Base-by-base conservation (phyloP, 1,140 invertebrate species). In the Drosophila funebris region DNA sequence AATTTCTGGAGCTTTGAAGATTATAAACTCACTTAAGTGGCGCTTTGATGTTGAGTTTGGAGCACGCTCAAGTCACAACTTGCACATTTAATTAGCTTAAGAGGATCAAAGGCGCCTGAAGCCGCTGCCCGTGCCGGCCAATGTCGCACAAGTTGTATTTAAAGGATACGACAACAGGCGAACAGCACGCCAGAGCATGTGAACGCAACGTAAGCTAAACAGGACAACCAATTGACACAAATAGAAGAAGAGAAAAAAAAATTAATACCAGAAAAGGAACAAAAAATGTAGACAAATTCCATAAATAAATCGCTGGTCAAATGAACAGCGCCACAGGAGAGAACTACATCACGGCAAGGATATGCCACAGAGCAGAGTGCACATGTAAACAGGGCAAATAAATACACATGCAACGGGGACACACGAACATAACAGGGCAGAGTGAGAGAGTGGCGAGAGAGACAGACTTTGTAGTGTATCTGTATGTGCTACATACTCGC, bases 1-100 rank as follows among this genome's bases (percentile, higher is more conserved):
- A 89, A 90, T 90, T 85, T 85, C 89, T 90, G 75, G 82, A 90
- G 89, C 89, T 90, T 90, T 90, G 89, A 90, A 90, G 89, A 90
- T 90, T 89, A 74, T 60, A 73, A 90, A 73, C 75, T 74, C 89
- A 80, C 76, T 89, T 82, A 82, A 74, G 76, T 71, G 69, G 73
- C 71, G 81, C 88, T 90, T 90, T 90, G 89, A 90, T 83, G 89
- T 90, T 66, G 77, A 52, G 67, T 57, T 66, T 33, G 68, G 44
- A 73, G 85, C 60, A 71, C 78, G 69, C 84, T 88, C 70, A 88
- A 88, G 83, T 76, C 66, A 20, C 11, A 33, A 33, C 64, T 69
- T 46, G 50, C 33, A 24, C 61, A 52, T 29, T 54, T 77, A 90
- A 88, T 90, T 83, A 73, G 70, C 69, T 71, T 74, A 90, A 84